Percentiles rank a stretch among this genome's conserved stretches.
Evolutionary conservation across 2,888 invertebrate species (phyloP).

Genomic region (Drosophila affinis): DNA sequence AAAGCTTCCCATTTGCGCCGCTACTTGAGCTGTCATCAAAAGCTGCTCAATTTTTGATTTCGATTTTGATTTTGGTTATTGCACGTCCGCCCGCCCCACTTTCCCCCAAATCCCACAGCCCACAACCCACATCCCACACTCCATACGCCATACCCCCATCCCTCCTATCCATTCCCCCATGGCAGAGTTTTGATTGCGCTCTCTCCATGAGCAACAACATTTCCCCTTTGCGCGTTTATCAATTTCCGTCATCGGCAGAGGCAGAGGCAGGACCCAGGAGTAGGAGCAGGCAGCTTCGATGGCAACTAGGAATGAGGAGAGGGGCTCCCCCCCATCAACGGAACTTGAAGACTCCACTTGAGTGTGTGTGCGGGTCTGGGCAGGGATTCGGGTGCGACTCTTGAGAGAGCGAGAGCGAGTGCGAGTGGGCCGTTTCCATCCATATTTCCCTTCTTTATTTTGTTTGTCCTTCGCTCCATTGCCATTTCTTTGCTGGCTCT

Average conservation of each 20-base stretch:
- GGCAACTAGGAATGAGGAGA: constrained; percentile 26
- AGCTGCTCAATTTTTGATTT: constrained; percentile 80
- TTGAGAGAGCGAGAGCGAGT: neutral
- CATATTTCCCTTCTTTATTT: constrained; percentile 22
- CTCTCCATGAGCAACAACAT: constrained; percentile 44
- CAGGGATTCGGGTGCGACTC: neutral
- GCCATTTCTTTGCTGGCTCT: constrained; percentile 1
- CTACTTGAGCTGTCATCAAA: constrained; percentile 79
- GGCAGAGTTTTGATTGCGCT: constrained; percentile 57
- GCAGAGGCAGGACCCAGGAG: constrained; percentile 4
- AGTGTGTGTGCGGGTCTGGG: constrained; percentile 5
- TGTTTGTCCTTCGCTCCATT: constrained; percentile 13
- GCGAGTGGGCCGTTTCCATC: constrained; percentile 11
- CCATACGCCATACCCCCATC: neutral
- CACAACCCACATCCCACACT: neutral
- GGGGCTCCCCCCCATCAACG: constrained; percentile 43
- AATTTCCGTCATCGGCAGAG: constrained; percentile 76
- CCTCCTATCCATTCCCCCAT: neutral
- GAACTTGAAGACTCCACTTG: constrained; percentile 31
- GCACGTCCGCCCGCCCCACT: constrained; percentile 37
- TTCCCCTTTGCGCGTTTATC: constrained; percentile 75
- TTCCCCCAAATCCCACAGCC: neutral
- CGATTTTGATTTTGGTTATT: constrained; percentile 67
- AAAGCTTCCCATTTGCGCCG: constrained; percentile 43
- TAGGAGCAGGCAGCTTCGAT: constrained; percentile 5